Evolutionary conservation across 2,888 invertebrate species (phyloP).

Genomic region (Malthinus seriepunctatus): DNA sequence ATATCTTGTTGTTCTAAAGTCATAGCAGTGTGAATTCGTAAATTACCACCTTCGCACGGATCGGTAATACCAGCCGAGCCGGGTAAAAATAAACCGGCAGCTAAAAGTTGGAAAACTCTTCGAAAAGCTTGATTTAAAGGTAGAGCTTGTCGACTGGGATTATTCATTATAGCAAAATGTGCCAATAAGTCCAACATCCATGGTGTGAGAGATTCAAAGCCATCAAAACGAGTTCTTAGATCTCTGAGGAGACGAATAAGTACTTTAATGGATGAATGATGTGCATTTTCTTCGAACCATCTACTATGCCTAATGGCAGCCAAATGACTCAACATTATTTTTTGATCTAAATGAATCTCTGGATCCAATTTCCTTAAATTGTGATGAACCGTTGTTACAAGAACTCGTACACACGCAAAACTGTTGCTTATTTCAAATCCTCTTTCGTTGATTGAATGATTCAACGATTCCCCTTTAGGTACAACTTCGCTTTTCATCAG

Average conservation of each 20-base stretch:
- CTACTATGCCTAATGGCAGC: constrained; percentile 94
- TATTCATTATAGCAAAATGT: constrained; percentile 96
- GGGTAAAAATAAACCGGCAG: constrained; percentile 93
- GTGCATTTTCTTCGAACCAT: constrained; percentile 98
- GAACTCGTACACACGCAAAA: constrained; percentile 84
- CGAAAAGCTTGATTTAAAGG: constrained; percentile 91
- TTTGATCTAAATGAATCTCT: constrained; percentile 75
- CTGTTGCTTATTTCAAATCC: constrained; percentile 89
- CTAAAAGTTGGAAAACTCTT: constrained; percentile 86
- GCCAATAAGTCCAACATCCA: constrained; percentile 97
- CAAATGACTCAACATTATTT: constrained; percentile 84
- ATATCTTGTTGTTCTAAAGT: constrained; percentile 90
- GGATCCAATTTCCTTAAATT: constrained; percentile 93
- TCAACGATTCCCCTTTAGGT: constrained; percentile 63
- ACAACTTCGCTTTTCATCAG: constrained; percentile 66
- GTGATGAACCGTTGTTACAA: constrained; percentile 92
- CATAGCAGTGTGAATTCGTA: constrained; percentile 88
- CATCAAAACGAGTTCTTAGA: constrained; percentile 85
- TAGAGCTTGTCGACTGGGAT: constrained; percentile 89
- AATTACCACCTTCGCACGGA: constrained; percentile 90
- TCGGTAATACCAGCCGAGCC: constrained; percentile 92
- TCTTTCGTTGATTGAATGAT: constrained; percentile 65
- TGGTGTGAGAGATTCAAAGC: constrained; percentile 87
- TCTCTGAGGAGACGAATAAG: constrained; percentile 93
- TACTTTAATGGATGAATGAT: constrained; percentile 92